Base-by-base conservation (phyloP, 2,113 vertebrate genomes). In the Zosterops pallidus region DNA sequence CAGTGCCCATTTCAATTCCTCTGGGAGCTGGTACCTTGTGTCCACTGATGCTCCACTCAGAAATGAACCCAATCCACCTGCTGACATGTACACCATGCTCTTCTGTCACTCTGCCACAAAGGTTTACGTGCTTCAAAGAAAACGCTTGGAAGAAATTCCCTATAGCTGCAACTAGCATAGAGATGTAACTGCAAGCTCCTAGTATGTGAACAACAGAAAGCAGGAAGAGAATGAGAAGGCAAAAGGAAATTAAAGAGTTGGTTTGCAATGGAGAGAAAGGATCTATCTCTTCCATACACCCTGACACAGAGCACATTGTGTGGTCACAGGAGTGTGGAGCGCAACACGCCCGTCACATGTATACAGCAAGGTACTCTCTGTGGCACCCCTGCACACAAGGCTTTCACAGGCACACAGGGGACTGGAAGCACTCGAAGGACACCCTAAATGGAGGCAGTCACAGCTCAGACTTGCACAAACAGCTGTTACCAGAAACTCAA, bases 361-460 rank as follows among this genome's bases (percentile, higher is more conserved):
- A 4, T 5, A 35, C 9, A 85, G 4, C 0, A 2, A 70, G 18
- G 13, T 25, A 46, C 4, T 24, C 11, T 13, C 23, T 26, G 29
- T 35, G 28, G 31, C 63, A 85, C 20, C 7, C 15, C 29, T 52
- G 26, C 31, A 60, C 29, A 60, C 5, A 15, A 17, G 49, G 24
- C 11, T n/a, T 76, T 19, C 71, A 46, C 2, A 13, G 79, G 42
- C 44, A 89, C 18, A 14, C 9, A 33, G 26, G 23, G 39, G 11
- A 17, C 31, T n/a, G 31, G 25, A 74, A 41, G 28, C 29, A 64
- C 14, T 55, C 29, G 9, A 77, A 31, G 15, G 33, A 29, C 47
- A 68, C 14, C 12, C 24, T 85, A 44, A 52, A 56, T 28, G 42
- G 33, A 78, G 25, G 33, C 1, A 49, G 33, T 31, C 8, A 29